These are phyloP conservation scores for Nothocercus julius DNA, from an alignment of 2,113 vertebrate species.

Conservation along the genomic window DNA sequence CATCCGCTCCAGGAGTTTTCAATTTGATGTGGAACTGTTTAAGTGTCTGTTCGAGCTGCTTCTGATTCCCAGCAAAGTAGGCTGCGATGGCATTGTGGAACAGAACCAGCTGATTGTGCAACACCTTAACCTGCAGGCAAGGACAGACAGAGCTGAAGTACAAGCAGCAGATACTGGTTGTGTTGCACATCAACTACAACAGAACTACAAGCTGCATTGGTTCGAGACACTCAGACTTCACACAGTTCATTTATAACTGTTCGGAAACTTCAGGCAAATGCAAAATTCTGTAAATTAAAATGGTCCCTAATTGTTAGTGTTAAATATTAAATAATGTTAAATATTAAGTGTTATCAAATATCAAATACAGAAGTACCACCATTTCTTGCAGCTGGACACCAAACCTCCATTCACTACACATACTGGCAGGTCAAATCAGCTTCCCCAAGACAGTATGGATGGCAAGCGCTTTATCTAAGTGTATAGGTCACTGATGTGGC, in stretches of 20 bases:
- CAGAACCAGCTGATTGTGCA: slow-evolving; percentile 97
- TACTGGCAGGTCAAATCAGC: neutral
- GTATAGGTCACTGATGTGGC: neutral
- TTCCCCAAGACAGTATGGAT: neutral
- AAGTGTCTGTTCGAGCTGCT: slow-evolving; percentile 97
- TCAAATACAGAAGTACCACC: neutral
- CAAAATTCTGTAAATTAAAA: neutral
- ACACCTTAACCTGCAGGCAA: slow-evolving; percentile 90
- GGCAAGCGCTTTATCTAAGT: neutral
- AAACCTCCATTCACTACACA: neutral
- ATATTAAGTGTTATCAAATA: neutral
- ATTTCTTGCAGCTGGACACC: neutral
- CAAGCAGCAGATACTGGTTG: neutral
- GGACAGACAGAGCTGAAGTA: slow-evolving; percentile 7
- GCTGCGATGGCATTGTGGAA: slow-evolving; percentile 97
- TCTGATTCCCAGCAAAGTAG: slow-evolving; percentile 96
- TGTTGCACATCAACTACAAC: neutral
- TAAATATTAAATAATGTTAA: no score
- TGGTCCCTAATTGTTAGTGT: neutral
- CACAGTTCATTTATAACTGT: neutral
- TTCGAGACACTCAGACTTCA: neutral
- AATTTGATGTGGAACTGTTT: slow-evolving; percentile 99
- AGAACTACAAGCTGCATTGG: neutral
- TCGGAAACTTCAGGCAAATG: neutral
- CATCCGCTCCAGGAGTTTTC: slow-evolving; percentile 94